Evolutionary conservation across 2,113 vertebrate species (phyloP).

Genomic region (Panthera uncia): DNA sequence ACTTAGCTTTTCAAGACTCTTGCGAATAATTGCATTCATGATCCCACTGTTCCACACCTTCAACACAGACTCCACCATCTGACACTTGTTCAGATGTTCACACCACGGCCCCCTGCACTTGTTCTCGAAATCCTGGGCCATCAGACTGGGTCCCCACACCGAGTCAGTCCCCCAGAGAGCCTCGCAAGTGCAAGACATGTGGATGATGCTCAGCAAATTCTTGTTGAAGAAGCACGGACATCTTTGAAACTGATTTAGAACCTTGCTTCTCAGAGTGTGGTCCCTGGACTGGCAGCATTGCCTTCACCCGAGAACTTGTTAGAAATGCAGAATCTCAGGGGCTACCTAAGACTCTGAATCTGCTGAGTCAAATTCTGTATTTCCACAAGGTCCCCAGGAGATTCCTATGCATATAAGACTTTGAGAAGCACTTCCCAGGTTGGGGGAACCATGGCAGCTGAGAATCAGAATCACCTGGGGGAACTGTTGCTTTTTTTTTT

Average conservation of each 20-base stretch:
- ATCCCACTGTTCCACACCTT: neutral
- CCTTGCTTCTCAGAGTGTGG: neutral
- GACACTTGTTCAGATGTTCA: neutral
- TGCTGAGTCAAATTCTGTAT: neutral
- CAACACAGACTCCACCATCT: neutral
- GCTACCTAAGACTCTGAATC: neutral
- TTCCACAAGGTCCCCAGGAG: neutral
- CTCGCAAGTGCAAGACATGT: fast-evolving
- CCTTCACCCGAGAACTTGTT: neutral
- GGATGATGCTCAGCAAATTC: neutral
- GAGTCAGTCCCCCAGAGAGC: neutral
- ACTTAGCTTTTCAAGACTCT: slow-evolving; percentile 66
- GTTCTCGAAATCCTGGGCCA: neutral
- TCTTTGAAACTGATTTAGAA: neutral
- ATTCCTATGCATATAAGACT: neutral
- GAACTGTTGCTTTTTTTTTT: neutral
- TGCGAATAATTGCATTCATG: slow-evolving; percentile 33
- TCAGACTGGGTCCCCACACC: fast-evolving
- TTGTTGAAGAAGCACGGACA: neutral
- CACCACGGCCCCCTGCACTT: neutral
- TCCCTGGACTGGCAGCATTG: neutral
- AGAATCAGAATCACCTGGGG: neutral
- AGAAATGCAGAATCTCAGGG: neutral
- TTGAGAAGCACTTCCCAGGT: neutral
- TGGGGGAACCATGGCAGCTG: neutral